A percentile compares a stretch with the other conserved stretches of the same genome.
Evolutionary conservation across 2,888 invertebrate genomes (phyloP).

Genomic region (Machimus atricapillus): DNA sequence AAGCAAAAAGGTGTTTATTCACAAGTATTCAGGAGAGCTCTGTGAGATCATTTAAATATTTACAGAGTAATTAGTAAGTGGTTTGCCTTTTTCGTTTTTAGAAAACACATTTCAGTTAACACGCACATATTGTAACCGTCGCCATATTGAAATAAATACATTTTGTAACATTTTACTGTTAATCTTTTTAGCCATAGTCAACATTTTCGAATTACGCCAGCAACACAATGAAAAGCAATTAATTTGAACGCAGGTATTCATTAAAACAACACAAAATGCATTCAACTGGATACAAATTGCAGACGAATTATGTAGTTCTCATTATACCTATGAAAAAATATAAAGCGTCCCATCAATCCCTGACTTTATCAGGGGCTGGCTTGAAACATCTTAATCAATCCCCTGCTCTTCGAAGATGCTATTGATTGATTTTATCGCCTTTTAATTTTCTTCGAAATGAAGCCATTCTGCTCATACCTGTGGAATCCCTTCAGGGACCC

Average conservation of each 20-base stretch:
- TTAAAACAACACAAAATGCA: not conserved
- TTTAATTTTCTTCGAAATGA: not conserved
- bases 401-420: not conserved
- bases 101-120: not conserved
- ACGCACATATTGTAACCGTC: too few relatives aligned
- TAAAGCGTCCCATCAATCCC: not conserved
- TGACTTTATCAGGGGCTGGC: not conserved
- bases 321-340: not conserved
- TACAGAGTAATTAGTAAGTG: not conserved
- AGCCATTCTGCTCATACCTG: not conserved
- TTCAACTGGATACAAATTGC: not conserved
- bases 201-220: too few relatives aligned
- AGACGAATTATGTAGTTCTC: too few relatives aligned
- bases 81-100: not conserved
- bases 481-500: not conserved
- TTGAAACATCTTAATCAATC: not conserved
- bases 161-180: too few relatives aligned
- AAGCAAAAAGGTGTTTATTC: not conserved
- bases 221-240: too few relatives aligned
- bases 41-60: not conserved
- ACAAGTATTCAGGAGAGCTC: not conserved
- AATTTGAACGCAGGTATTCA: too few relatives aligned
- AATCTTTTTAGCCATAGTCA: too few relatives aligned
- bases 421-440: not conserved
- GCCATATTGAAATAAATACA: too few relatives aligned